phyloP scores from a whole-genome alignment of 2,113 vertebrate genomes.

The Trachemys scripta region DNA sequence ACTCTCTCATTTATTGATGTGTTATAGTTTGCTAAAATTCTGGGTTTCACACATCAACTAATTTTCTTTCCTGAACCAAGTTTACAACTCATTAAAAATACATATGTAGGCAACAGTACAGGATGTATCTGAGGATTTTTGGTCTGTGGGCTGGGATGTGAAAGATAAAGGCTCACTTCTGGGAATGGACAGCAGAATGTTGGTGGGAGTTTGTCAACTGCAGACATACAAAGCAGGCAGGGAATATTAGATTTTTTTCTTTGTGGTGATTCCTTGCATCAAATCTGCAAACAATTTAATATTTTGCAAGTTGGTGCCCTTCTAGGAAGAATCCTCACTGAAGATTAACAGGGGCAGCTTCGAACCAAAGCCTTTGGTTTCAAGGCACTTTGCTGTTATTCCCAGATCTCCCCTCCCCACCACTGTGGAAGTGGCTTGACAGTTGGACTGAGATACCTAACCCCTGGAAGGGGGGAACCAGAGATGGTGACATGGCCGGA shows the following conservation, averaged over 20 bases:
- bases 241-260: neutral
- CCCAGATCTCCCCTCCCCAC: no score
- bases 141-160: neutral
- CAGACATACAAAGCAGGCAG: neutral
- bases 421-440: neutral
- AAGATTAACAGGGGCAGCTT: neutral
- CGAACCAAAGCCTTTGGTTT: neutral
- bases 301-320: neutral
- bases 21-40: conserved; percentile 12
- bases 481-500: neutral
- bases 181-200: neutral
- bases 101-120: neutral
- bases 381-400: neutral
- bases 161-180: neutral
- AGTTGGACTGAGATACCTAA: neutral
- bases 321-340: neutral
- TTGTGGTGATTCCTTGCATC: neutral
- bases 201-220: neutral
- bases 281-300: neutral
- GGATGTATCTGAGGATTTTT: neutral
- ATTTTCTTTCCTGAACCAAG: conserved; percentile 43
- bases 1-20: neutral
- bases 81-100: conserved; percentile 42
- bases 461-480: neutral
- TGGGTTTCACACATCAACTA: conserved; percentile 28